Conservation (phyloP, 2,113 vertebrate genomes). For the Shinisaurus crocodilurus region DNA sequence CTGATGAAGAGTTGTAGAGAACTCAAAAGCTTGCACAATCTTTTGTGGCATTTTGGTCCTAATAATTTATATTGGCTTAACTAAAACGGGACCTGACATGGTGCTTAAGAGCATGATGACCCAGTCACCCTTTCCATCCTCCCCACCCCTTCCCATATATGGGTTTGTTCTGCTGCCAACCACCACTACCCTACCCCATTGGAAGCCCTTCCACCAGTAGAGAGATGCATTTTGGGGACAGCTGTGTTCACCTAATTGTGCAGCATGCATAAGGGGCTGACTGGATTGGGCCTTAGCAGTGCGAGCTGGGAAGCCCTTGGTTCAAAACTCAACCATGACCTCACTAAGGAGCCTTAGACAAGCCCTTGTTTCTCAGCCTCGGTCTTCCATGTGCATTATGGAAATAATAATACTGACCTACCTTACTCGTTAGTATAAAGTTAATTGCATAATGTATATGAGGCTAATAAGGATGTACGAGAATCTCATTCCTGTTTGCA, state of each 20-base stretch:
- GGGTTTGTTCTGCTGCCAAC: not conserved
- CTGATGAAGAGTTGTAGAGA: too few species aligned
- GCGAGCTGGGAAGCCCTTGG: not conserved
- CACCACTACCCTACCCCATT: not conserved
- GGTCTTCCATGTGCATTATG: too few species aligned
- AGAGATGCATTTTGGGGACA: not conserved
- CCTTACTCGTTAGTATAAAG: not conserved
- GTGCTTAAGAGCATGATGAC: not conserved
- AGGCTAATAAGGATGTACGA: too few species aligned
- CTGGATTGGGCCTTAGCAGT: not conserved
- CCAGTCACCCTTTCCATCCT: not conserved
- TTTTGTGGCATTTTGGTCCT: too few species aligned
- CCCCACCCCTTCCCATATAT: not conserved
- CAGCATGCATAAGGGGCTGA: not conserved
- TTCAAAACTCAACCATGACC: not conserved
- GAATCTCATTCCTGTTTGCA: too few species aligned
- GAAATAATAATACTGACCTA: not conserved
- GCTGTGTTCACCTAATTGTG: not conserved
- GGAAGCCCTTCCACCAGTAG: too few species aligned
- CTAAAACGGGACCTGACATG: not conserved
- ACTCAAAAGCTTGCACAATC: too few species aligned
- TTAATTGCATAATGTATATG: not conserved
- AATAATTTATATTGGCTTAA: not conserved
- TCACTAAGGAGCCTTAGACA: not conserved
- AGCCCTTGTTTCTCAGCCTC: not conserved